Evolutionary conservation across 2,113 vertebrate species (phyloP).

Genomic region (Semnornis frantzii): DNA sequence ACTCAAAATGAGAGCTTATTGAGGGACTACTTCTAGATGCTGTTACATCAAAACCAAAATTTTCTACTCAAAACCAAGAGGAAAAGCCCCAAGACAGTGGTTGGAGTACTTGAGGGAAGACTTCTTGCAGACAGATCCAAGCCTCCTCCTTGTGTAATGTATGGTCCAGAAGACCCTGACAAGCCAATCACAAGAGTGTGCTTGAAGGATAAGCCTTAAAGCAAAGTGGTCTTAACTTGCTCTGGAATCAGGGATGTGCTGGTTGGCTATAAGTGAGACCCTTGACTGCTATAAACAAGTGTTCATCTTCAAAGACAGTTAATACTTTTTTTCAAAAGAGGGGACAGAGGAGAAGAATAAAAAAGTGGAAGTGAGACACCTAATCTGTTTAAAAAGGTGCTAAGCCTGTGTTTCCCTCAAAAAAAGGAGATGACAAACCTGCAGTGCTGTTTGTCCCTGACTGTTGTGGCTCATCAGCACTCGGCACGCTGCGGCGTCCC

Average conservation of each 20-base stretch:
- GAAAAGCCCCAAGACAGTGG: background rate
- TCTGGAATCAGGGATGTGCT: background rate
- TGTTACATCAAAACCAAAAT: background rate
- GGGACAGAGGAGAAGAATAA: background rate
- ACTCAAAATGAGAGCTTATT: background rate
- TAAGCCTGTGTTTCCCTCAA: background rate
- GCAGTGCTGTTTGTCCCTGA: background rate
- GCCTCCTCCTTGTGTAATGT: background rate
- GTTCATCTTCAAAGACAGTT: background rate
- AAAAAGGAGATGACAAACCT: background rate
- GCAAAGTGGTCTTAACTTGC: background rate
- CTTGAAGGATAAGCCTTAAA: background rate
- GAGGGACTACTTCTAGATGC: background rate
- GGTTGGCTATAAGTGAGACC: background rate
- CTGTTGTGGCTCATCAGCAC: background rate
- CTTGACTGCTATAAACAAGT: background rate
- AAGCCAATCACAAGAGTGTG: background rate
- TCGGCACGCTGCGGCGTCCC: background rate
- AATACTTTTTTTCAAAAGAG: accelerated
- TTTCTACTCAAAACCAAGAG: background rate
- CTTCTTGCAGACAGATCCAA: background rate
- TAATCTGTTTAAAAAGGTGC: background rate
- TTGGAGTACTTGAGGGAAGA: background rate
- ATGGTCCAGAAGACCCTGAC: background rate
- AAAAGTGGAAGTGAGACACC: background rate